A percentile compares a stretch with the other conserved stretches of the same genome.
These are phyloP conservation scores for Babyrousa celebensis DNA, from an alignment of 2,797 vertebrate genomes.

Conservation along the genomic window DNA sequence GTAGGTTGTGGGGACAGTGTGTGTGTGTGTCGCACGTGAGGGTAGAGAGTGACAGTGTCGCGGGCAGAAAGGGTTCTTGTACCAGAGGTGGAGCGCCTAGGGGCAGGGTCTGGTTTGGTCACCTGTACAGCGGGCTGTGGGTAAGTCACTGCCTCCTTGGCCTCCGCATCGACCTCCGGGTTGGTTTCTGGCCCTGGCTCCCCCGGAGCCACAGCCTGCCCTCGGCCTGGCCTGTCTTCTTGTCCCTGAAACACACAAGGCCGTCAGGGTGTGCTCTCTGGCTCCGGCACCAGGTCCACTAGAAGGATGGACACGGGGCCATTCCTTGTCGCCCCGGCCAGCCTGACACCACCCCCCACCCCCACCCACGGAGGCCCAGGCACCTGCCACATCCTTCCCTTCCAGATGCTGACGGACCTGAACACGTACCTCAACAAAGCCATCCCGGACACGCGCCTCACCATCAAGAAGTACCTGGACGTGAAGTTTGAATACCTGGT, in stretches of 20 bases:
- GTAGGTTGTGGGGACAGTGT: slow-evolving; percentile 89
- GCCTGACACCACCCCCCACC: fast-evolving
- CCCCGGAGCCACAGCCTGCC: neutral
- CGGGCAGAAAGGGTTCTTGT: neutral
- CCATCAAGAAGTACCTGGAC: slow-evolving; percentile 99
- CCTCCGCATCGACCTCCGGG: neutral
- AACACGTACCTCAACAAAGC: slow-evolving; percentile 99
- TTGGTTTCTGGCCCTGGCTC: neutral
- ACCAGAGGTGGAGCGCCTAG: neutral
- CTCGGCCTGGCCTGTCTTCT: neutral
- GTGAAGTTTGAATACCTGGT: slow-evolving; percentile 99
- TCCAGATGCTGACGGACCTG: slow-evolving; percentile 98
- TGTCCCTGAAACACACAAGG: neutral
- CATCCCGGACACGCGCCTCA: slow-evolving; percentile 99
- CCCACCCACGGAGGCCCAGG: neutral
- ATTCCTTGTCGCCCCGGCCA: neutral
- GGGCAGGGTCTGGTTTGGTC: neutral
- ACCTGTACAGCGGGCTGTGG: neutral
- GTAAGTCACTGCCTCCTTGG: neutral
- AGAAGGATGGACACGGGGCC: neutral
- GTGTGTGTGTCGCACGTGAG: neutral
- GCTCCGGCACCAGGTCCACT: neutral
- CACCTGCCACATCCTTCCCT: neutral
- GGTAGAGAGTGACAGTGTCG: neutral
- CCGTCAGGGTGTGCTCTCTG: fast-evolving